These are phyloP conservation scores for Actinemys pallida DNA, from an alignment of 2,113 vertebrate genomes.

Conservation along the genomic window DNA sequence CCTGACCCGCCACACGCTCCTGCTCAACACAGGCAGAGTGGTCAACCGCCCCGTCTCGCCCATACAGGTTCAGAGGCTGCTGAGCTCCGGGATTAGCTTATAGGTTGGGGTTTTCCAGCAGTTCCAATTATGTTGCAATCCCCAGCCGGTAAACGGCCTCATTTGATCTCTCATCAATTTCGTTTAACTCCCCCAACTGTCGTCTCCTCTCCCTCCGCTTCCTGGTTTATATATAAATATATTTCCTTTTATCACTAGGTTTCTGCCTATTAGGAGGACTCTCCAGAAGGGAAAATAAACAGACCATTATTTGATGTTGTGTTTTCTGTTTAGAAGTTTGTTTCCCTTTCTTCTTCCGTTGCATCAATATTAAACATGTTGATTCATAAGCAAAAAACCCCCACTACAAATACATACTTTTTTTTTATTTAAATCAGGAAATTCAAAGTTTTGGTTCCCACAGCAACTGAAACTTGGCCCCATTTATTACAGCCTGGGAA, in stretches of 20 bases:
- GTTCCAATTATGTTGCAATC: rapidly evolving
- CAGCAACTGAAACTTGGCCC: slow-evolving; percentile 60
- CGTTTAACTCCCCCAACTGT: slow-evolving; percentile 9
- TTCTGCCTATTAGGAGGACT: neutral
- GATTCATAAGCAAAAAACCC: slow-evolving; percentile 47
- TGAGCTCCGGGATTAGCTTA: rapidly evolving
- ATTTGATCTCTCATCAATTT: neutral
- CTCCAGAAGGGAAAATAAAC: slow-evolving; percentile 9
- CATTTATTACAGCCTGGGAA: slow-evolving; percentile 51
- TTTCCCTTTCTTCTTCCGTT: slow-evolving; percentile 39
- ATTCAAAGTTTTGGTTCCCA: slow-evolving; percentile 63
- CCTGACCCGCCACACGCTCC: neutral
- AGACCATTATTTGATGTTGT: neutral
- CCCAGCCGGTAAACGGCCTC: neutral
- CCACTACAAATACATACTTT: slow-evolving; percentile 13
- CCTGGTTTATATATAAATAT: neutral
- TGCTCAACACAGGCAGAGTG: neutral
- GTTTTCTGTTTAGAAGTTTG: slow-evolving; percentile 29
- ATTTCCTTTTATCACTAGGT: neutral
- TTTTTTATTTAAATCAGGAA: slow-evolving; percentile 50
- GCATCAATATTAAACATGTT: slow-evolving; percentile 39
- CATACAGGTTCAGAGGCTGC: neutral
- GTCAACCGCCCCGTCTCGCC: neutral
- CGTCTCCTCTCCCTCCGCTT: neutral
- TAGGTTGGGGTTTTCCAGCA: neutral